Conservation (phyloP, 2,888 invertebrate genomes). For the Hyposoter dolosus region DNA sequence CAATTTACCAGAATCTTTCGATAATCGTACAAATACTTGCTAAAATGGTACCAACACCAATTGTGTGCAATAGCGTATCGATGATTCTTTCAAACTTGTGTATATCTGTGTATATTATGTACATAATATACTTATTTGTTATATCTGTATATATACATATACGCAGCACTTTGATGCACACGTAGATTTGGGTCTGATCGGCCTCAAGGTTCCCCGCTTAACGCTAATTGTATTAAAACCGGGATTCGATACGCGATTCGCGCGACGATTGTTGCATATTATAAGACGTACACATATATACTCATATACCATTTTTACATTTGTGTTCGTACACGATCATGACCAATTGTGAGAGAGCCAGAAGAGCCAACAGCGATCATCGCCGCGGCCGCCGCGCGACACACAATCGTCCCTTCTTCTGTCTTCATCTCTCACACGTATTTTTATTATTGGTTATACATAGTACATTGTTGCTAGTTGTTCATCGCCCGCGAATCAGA, state of each 20-base stretch:
- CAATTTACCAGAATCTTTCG: constrained; percentile 11
- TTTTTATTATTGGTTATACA: constrained; percentile 33
- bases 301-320: neutral
- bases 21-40: constrained; percentile 10
- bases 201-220: constrained; percentile 53
- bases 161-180: neutral
- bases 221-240: constrained; percentile 60
- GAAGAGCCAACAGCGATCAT: constrained; percentile 16
- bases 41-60: constrained; percentile 7
- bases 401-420: constrained; percentile 39
- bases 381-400: constrained; percentile 11
- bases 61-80: neutral
- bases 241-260: constrained; percentile 48
- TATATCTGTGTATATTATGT: constrained; percentile 5
- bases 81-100: neutral
- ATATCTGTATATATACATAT: neutral
- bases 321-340: constrained; percentile 20
- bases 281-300: neutral
- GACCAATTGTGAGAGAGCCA: constrained; percentile 58
- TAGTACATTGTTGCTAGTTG: constrained; percentile 21
- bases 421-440: constrained; percentile 1
- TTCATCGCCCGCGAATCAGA: constrained; percentile 8
- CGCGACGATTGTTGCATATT: constrained; percentile 28
- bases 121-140: neutral
- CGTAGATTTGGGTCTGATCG: constrained; percentile 40